Evolutionary conservation across 2,797 vertebrate species (phyloP).

Genomic region (Apogon talboti): DNA sequence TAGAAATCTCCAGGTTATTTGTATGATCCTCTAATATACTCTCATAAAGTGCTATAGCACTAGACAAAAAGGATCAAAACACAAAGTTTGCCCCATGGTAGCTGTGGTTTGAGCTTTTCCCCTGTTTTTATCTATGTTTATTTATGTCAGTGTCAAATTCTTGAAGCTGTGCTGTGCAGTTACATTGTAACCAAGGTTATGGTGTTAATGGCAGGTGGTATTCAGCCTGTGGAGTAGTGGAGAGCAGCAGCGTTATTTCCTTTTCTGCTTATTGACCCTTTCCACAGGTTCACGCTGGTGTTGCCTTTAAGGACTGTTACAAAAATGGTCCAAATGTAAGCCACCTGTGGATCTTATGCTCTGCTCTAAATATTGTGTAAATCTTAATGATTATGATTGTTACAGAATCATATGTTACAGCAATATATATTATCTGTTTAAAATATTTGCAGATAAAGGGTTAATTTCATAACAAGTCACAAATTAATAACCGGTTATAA

Average conservation of each 20-base stretch:
- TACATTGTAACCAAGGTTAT: constrained; percentile 62
- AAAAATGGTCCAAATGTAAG: rapidly evolving
- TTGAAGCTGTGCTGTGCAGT: constrained; percentile 31
- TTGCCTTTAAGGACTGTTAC: constrained; percentile 31
- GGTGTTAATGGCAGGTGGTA: constrained; percentile 31
- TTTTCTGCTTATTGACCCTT: constrained; percentile 36
- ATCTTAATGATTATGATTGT: too few species aligned
- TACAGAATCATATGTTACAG: too few species aligned
- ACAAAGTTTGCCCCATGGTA: constrained; percentile 2
- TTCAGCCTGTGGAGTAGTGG: constrained; percentile 38
- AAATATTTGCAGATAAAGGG: too few species aligned
- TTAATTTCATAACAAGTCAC: too few species aligned
- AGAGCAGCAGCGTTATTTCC: constrained; percentile 35
- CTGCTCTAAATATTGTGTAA: background rate
- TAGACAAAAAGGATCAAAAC: background rate
- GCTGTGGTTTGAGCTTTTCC: background rate
- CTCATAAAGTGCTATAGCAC: too few species aligned
- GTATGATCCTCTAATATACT: too few species aligned
- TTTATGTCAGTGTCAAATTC: constrained; percentile 35
- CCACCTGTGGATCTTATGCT: background rate
- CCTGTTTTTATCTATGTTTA: constrained; percentile 31
- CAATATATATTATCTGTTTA: too few species aligned
- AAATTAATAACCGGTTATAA: too few species aligned
- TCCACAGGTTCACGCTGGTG: constrained; percentile 37
- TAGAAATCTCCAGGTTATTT: too few species aligned